Evolutionary conservation across 1,140 invertebrate species (phyloP).

Genomic region (Bradynema listronoti): DNA sequence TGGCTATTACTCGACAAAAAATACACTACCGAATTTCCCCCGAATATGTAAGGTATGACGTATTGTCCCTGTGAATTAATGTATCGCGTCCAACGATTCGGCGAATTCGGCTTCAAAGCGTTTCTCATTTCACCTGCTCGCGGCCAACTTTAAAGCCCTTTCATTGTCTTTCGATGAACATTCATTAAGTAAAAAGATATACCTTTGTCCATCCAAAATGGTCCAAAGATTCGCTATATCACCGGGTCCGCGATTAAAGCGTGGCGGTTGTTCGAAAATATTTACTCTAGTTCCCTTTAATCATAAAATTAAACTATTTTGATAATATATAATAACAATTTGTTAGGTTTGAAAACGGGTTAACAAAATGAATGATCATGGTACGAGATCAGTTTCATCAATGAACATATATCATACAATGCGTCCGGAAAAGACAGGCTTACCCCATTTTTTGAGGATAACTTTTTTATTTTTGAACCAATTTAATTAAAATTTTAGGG

Average conservation of each 20-base stretch:
- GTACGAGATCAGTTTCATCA: too few species aligned
- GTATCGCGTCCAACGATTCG: slow-evolving; percentile 15
- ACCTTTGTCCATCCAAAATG: background rate
- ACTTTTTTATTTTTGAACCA: too few species aligned
- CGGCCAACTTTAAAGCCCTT: background rate
- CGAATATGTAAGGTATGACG: slow-evolving; percentile 29
- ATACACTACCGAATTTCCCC: slow-evolving; percentile 21
- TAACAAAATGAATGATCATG: too few species aligned
- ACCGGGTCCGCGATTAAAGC: background rate
- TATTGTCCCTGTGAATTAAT: slow-evolving; percentile 16
- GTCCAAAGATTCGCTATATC: background rate
- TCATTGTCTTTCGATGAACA: background rate
- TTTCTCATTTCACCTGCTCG: slow-evolving; percentile 11
- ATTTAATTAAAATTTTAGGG: too few species aligned
- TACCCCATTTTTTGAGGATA: too few species aligned
- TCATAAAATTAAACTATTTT: slow-evolving; percentile 4
- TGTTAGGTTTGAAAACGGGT: background rate
- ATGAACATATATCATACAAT: too few species aligned
- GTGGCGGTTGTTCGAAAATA: slow-evolving; percentile 17
- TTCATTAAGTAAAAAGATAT: background rate
- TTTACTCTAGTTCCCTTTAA: slow-evolving; percentile 20
- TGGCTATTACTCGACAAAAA: background rate
- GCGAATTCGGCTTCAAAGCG: slow-evolving; percentile 13
- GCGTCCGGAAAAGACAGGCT: too few species aligned
- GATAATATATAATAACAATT: slow-evolving; percentile 1